Conservation (phyloP, 2,113 vertebrate genomes). For the Eolophus roseicapilla region DNA sequence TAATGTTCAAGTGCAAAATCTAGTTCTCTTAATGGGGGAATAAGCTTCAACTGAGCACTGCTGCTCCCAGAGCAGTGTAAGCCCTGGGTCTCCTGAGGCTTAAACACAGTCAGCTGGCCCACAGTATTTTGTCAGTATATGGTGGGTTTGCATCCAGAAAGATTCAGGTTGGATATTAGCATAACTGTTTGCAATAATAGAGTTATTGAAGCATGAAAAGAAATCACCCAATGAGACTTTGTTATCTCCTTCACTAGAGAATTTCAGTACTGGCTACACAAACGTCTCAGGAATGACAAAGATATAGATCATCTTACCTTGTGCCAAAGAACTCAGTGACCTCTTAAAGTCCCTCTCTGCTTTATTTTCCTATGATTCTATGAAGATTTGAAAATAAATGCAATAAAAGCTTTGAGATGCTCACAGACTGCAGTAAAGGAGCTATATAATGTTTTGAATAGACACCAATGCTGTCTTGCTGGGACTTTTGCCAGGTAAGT, state of each 20-base stretch:
- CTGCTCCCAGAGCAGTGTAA: not conserved
- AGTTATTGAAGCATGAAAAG: not conserved
- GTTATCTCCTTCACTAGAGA: not conserved
- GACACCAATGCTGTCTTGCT: slow-evolving; percentile 5
- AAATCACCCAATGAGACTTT: not conserved
- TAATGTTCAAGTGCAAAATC: not conserved
- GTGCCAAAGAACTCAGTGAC: slow-evolving; percentile 15
- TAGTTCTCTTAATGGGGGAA: not conserved
- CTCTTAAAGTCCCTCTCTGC: not conserved
- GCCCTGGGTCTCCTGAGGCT: rapidly evolving
- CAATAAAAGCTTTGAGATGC: slow-evolving; percentile 1
- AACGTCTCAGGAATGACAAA: not conserved
- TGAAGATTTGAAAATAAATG: slow-evolving; percentile 53
- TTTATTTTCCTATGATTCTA: slow-evolving; percentile 25
- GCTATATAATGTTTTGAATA: slow-evolving; percentile 13
- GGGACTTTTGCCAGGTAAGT: slow-evolving; percentile 45
- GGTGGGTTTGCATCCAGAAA: not conserved
- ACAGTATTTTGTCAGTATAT: not conserved
- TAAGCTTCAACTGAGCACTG: not conserved
- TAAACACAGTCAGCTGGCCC: rapidly evolving
- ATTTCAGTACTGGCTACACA: not conserved
- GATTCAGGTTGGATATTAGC: not conserved
- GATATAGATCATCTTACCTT: not conserved
- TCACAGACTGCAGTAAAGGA: slow-evolving; percentile 1
- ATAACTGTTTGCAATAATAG: not conserved